phyloP scores from a whole-genome alignment of 2,888 invertebrate species.

The Dexiosoma caninum region DNA sequence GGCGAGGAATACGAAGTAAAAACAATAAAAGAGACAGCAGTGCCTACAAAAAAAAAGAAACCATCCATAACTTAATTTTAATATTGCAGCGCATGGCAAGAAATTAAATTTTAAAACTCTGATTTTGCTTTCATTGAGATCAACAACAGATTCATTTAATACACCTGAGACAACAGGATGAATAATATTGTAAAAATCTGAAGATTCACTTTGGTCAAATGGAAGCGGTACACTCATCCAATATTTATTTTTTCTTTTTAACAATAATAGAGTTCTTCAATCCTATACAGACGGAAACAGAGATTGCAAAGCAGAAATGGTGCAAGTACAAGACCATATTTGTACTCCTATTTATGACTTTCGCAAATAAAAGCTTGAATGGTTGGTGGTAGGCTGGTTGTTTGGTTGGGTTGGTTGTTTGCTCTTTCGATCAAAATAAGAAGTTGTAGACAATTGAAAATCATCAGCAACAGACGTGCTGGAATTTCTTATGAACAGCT shows the following conservation, averaged over 20 bases:
- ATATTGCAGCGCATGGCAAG: too few species aligned
- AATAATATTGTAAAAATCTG: slow-evolving; percentile 18
- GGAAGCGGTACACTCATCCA: slow-evolving; percentile 9
- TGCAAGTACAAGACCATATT: background rate
- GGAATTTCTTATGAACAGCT: slow-evolving; percentile 45
- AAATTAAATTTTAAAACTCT: slow-evolving; percentile 16
- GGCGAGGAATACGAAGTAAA: too few species aligned
- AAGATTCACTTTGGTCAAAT: slow-evolving; percentile 35
- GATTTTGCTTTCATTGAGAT: background rate
- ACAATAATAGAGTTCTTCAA: background rate
- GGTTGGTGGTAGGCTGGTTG: slow-evolving; percentile 4
- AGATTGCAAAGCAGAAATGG: background rate
- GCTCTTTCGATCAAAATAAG: too few species aligned
- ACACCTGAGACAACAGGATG: slow-evolving; percentile 40
- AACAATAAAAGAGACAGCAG: too few species aligned
- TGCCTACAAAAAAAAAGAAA: too few species aligned
- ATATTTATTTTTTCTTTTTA: background rate
- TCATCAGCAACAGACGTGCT: slow-evolving; percentile 52
- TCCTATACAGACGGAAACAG: slow-evolving; percentile 9
- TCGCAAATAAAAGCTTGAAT: slow-evolving; percentile 6
- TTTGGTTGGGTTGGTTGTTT: background rate
- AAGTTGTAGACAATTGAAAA: slow-evolving; percentile 31
- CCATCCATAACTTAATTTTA: too few species aligned
- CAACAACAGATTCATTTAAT: slow-evolving; percentile 14
- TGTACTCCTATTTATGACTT: background rate